phyloP scores from a whole-genome alignment of 1,140 invertebrate species.

The Neodiprion fabricii region DNA sequence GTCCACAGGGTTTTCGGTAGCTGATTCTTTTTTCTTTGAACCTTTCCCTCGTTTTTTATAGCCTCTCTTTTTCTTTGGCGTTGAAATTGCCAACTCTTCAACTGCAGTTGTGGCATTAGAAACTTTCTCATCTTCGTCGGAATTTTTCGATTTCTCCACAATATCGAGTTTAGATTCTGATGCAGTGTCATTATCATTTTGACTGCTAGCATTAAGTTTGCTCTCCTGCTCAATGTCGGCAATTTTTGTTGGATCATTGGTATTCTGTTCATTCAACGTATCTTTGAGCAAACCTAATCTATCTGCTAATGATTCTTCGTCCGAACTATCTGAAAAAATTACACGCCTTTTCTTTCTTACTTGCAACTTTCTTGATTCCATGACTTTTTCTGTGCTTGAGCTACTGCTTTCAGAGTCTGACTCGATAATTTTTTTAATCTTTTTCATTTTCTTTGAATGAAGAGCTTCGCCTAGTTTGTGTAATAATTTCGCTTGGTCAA shows the following conservation, averaged over 20 bases:
- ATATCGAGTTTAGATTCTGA: background rate
- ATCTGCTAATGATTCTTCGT: conserved; percentile 45
- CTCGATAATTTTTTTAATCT: conserved; percentile 46
- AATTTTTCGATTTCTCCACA: background rate
- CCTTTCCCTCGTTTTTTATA: conserved; percentile 14
- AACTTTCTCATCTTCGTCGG: conserved; percentile 7
- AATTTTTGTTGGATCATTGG: conserved; percentile 18
- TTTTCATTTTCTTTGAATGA: conserved; percentile 41
- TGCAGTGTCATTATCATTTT: background rate
- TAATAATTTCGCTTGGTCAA: conserved; percentile 42
- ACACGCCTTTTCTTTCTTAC: conserved; percentile 40
- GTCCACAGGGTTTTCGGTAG: conserved; percentile 47
- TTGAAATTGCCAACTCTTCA: background rate
- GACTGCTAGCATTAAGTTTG: background rate
- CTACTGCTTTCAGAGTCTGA: conserved; percentile 37
- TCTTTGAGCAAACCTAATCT: conserved; percentile 23
- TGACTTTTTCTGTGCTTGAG: conserved; percentile 30
- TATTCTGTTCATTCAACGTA: conserved; percentile 5
- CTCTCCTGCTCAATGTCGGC: conserved; percentile 14
- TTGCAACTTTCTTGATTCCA: conserved; percentile 34
- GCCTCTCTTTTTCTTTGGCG: background rate
- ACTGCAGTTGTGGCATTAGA: conserved; percentile 17
- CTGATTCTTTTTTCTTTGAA: conserved; percentile 54
- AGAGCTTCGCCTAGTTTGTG: conserved; percentile 37
- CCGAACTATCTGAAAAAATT: conserved; percentile 50